Conservation (phyloP, 2,797 vertebrate genomes). For the Sebastes melanostomus region DNA sequence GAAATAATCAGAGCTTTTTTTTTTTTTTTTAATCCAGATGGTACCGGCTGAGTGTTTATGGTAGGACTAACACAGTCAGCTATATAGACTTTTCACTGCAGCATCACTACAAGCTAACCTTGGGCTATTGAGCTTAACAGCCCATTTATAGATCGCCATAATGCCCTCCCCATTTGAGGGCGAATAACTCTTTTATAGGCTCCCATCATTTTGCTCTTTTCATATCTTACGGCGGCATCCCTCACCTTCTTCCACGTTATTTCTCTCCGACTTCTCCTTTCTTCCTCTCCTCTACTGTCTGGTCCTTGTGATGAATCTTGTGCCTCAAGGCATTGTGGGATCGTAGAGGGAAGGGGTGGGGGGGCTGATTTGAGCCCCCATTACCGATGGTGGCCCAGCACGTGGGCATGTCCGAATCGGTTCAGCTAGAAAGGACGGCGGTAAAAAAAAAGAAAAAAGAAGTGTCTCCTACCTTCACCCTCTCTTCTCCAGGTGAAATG, state of each 20-base stretch:
- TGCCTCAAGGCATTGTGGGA: conserved; percentile 58
- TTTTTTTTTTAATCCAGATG: conserved; percentile 52
- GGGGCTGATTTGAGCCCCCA: conserved; percentile 32
- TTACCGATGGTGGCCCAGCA: conserved; percentile 57
- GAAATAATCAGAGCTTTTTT: conserved; percentile 48
- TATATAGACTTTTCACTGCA: conserved; percentile 40
- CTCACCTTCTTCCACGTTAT: conserved; percentile 27
- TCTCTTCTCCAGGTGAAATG: conserved; percentile 75
- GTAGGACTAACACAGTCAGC: conserved; percentile 41
- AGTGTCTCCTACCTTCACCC: conserved; percentile 47
- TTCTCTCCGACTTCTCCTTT: conserved; percentile 20
- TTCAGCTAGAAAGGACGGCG: conserved; percentile 33
- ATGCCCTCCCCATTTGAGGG: conserved; percentile 79
- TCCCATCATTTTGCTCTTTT: conserved; percentile 68
- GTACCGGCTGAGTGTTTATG: conserved; percentile 39
- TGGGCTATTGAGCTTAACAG: conserved; percentile 84
- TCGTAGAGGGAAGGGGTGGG: not conserved
- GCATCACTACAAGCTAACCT: conserved; percentile 71
- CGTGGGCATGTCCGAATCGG: conserved; percentile 43
- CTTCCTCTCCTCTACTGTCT: conserved; percentile 57
- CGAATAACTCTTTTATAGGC: conserved; percentile 77
- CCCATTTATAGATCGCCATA: conserved; percentile 80
- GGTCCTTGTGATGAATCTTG: conserved; percentile 64
- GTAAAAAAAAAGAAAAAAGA: not conserved
- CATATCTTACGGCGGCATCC: conserved; percentile 37